Evolutionary conservation across 92 coral and sea anemone genomes (phyloP).

Genomic region (Phymanthus crucifer): DNA sequence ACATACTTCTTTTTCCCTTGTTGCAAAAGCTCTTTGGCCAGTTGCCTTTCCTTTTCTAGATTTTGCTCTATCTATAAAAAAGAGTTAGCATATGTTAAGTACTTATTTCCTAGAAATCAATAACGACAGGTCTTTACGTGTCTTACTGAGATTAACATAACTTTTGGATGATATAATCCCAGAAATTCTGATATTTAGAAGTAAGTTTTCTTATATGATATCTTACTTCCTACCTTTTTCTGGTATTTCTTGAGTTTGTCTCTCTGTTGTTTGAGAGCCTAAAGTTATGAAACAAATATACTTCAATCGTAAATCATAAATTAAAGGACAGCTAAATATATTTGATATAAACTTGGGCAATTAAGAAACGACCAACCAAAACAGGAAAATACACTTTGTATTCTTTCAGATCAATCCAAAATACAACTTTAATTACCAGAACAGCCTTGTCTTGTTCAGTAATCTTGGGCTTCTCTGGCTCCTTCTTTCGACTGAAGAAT

Average conservation of each 20-base stretch:
- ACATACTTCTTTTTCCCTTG: conserved; percentile 90
- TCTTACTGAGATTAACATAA: too few relatives aligned
- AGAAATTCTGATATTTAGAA: too few relatives aligned
- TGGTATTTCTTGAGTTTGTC: conserved; percentile 94
- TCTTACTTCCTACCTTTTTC: conserved; percentile 88
- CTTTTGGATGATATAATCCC: too few relatives aligned
- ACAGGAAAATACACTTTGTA: too few relatives aligned
- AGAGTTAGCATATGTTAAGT: not conserved
- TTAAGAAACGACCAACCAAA: not conserved
- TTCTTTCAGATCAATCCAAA: not conserved
- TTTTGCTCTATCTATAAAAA: conserved; percentile 78
- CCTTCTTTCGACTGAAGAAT: conserved; percentile 84
- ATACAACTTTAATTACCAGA: conserved; percentile 51
- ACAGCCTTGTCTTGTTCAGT: conserved; percentile 98
- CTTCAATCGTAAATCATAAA: not conserved
- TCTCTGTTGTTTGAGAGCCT: conserved; percentile 98
- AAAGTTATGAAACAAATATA: not conserved
- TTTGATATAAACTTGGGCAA: not conserved
- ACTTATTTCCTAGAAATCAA: not conserved
- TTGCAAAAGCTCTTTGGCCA: conserved; percentile 85
- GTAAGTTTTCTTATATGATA: not conserved
- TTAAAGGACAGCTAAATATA: not conserved
- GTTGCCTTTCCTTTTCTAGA: conserved; percentile 88
- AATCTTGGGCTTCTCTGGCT: conserved; percentile 81
- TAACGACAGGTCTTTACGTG: too few relatives aligned